Base-by-base conservation (phyloP, 2,113 vertebrate species). In the Tetraodon nigroviridis region DNA sequence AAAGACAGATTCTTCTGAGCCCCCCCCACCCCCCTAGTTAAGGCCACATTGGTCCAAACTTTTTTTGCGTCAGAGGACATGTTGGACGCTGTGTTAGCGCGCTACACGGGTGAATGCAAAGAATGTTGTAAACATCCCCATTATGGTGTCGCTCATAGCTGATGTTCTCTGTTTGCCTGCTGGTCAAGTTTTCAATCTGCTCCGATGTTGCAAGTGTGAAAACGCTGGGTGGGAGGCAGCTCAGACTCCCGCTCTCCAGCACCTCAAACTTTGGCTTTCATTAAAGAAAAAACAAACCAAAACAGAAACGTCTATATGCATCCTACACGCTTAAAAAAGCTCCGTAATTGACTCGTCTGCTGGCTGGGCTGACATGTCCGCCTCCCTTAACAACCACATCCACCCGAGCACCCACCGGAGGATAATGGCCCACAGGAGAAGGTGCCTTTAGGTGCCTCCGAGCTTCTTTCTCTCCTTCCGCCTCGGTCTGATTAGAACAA, bases 401-500 rank as follows among this genome's bases (percentile, higher is more conserved):
- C 69, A 55, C 71, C 71, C 1, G 55, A 74, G 70, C 67, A 64
- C 49, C 78, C 61, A 50, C 42, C 16, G 18, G 56, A 72, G 77
- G 69, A 81, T 86, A 85, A 86, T 82, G 69, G 74, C 78, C 50
- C 20, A 50, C 65, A 66, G 74, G 58, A 54, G 12, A 69, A 64
- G 79, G 76, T 76, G 86, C 81, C 80, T 73, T 79, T 45, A 76
- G 83, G 81, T 75, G 75, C 83, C 83, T 80, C 78, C 51, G 47
- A 83, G 82, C 76, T 46, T 76, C 67, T 17, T 13, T 76, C 88
- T 79, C 87, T 81, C 81, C 80, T 79, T 87, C 90, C 77, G 61
- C 86, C 88, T 87, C 80, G 68, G 90, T 84, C 92, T 95, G 94
- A 95, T 94, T 95, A 95, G 92, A 92, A 91, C 92, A 82, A 76